A percentile compares a stretch with the other conserved stretches of the same genome.
These are phyloP conservation scores for Apotomis betuletana DNA, from an alignment of 2,888 invertebrate species.

Conservation along the genomic window DNA sequence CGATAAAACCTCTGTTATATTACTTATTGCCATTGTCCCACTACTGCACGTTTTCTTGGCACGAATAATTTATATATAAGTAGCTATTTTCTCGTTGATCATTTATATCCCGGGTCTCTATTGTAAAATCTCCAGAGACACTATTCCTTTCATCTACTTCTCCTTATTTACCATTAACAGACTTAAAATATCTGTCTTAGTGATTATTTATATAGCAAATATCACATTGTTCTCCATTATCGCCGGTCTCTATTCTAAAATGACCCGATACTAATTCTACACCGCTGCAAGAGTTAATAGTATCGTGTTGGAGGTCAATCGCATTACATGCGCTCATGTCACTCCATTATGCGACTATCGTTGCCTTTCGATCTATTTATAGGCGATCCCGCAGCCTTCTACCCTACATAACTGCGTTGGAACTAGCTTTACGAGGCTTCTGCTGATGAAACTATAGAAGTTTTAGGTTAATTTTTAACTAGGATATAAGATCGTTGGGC, in stretches of 20 bases:
- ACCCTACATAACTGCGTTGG: constrained; percentile 24
- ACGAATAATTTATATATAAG: no score
- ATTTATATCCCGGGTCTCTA: no score
- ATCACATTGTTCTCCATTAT: constrained; percentile 4
- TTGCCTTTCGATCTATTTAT: constrained; percentile 36
- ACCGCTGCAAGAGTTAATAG: constrained; percentile 35
- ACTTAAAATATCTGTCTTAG: neutral
- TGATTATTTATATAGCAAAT: neutral
- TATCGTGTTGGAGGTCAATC: constrained; percentile 40
- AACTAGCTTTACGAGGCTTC: constrained; percentile 21
- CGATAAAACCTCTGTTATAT: no score
- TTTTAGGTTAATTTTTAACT: neutral
- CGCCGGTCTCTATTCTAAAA: constrained; percentile 26
- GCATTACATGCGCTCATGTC: constrained; percentile 42
- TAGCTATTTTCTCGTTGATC: no score
- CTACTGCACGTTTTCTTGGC: no score
- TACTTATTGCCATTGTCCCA: no score
- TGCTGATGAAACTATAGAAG: neutral
- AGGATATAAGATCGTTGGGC: neutral
- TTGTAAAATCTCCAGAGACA: no score
- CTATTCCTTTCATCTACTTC: neutral
- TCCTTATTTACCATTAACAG: neutral
- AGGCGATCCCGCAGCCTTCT: constrained; percentile 35
- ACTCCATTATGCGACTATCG: constrained; percentile 41
- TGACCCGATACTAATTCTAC: constrained; percentile 36